A percentile compares a stretch with the other conserved stretches of the same genome.
These are phyloP conservation scores for Gila orcuttii DNA, from an alignment of 2,113 vertebrate species.

Conservation along the genomic window DNA sequence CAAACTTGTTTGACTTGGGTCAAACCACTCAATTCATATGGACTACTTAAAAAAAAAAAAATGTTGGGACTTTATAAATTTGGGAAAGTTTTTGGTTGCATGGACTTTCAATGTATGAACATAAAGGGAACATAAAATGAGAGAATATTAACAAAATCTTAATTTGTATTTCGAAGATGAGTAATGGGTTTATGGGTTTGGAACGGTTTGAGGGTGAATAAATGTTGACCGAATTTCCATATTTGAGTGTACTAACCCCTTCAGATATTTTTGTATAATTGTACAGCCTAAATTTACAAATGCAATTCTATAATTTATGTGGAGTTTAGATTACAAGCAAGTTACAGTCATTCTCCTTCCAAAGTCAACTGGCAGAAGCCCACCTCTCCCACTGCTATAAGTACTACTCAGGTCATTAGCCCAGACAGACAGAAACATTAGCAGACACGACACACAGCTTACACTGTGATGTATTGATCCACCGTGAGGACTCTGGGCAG, in stretches of 20 bases:
- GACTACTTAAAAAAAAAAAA: background rate
- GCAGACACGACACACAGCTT: constrained; percentile 58
- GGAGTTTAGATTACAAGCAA: background rate
- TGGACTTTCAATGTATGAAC: background rate
- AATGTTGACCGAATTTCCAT: too few relatives aligned
- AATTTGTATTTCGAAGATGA: background rate
- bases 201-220: background rate
- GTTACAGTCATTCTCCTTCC: background rate
- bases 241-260: too few relatives aligned
- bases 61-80: background rate
- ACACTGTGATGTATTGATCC: constrained; percentile 66
- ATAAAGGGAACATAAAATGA: background rate
- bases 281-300: background rate
- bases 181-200: background rate
- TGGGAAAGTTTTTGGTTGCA: background rate
- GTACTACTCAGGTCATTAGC: constrained; percentile 64
- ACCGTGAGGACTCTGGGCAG: constrained; percentile 67
- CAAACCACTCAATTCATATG: background rate
- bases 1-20: background rate
- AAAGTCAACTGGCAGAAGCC: constrained; percentile 21
- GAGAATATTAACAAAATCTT: background rate
- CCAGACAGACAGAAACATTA: constrained; percentile 74
- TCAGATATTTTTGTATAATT: background rate
- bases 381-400: constrained; percentile 59
- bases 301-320: background rate